A percentile compares a stretch with the other conserved stretches of the same genome.
These are phyloP conservation scores for Cecidostiba fungosa DNA, from an alignment of 2,888 invertebrate genomes.

Conservation along the genomic window DNA sequence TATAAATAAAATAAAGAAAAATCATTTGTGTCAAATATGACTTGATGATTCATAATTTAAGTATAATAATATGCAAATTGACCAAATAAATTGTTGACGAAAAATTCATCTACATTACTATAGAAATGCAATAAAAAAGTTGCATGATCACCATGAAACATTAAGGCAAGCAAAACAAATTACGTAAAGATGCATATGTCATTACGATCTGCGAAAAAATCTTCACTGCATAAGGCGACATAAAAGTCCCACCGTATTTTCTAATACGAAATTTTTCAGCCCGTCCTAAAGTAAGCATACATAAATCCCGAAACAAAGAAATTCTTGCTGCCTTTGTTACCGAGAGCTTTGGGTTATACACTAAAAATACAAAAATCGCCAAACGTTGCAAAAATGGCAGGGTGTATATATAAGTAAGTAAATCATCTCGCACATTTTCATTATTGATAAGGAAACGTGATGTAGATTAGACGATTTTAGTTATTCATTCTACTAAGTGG, in stretches of 20 bases:
- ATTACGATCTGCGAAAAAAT: conserved; percentile 35
- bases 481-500: background rate
- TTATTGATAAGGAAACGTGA: conserved; percentile 41
- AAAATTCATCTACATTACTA: background rate
- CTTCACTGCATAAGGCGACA: background rate
- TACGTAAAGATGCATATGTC: conserved; percentile 62
- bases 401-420: background rate
- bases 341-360: background rate
- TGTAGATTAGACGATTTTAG: background rate
- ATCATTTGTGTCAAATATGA: background rate
- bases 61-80: background rate
- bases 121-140: conserved; percentile 14
- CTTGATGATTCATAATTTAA: background rate
- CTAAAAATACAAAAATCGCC: conserved; percentile 41
- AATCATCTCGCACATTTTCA: conserved; percentile 35
- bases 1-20: background rate
- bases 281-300: background rate
- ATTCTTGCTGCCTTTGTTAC: conserved; percentile 5
- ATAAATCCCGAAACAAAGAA: background rate
- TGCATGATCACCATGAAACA: conserved; percentile 4
- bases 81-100: conserved; percentile 4
- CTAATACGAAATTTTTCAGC: background rate
- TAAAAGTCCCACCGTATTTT: background rate
- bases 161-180: conserved; percentile 54
- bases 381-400: conserved; percentile 50